phyloP scores from a whole-genome alignment of 2,888 invertebrate genomes.

The Nysson spinosus region DNA sequence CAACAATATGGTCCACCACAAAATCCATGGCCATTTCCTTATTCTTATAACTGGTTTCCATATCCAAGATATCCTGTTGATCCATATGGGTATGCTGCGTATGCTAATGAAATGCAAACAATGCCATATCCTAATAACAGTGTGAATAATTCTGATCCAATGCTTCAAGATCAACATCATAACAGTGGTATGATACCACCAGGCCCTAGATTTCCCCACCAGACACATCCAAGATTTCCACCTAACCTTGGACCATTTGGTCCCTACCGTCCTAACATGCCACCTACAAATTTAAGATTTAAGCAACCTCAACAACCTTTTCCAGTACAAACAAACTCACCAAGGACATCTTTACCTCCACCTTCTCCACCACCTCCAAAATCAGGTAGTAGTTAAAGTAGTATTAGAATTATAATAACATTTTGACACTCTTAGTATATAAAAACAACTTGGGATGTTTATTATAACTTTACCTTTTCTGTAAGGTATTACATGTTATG shows the following conservation, averaged over 20 bases:
- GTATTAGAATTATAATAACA: neutral
- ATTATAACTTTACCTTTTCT: too few relatives aligned
- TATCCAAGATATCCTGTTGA: neutral
- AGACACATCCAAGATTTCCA: slow-evolving; percentile 11
- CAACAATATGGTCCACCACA: slow-evolving; percentile 26
- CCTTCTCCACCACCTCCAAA: slow-evolving; percentile 45
- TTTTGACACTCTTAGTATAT: too few relatives aligned
- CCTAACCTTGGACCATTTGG: neutral
- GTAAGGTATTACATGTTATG: too few relatives aligned
- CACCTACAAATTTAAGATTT: slow-evolving; percentile 19
- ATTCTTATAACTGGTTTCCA: slow-evolving; percentile 27
- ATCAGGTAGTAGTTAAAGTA: slow-evolving; percentile 20
- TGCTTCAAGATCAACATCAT: slow-evolving; percentile 9
- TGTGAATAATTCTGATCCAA: slow-evolving; percentile 10
- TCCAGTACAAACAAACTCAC: slow-evolving; percentile 17
- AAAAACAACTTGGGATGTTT: slow-evolving; percentile 17
- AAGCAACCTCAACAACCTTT: slow-evolving; percentile 8
- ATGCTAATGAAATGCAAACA: slow-evolving; percentile 7
- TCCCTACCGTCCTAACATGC: slow-evolving; percentile 6
- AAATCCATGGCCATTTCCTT: slow-evolving; percentile 48
- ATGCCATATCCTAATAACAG: slow-evolving; percentile 23
- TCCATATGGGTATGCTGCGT: slow-evolving; percentile 18
- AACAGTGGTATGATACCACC: neutral
- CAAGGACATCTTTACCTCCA: slow-evolving; percentile 49
- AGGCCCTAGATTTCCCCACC: slow-evolving; percentile 23